These are phyloP conservation scores for Gastracanthus pulcherrimus DNA, from an alignment of 2,888 invertebrate species.

Conservation along the genomic window DNA sequence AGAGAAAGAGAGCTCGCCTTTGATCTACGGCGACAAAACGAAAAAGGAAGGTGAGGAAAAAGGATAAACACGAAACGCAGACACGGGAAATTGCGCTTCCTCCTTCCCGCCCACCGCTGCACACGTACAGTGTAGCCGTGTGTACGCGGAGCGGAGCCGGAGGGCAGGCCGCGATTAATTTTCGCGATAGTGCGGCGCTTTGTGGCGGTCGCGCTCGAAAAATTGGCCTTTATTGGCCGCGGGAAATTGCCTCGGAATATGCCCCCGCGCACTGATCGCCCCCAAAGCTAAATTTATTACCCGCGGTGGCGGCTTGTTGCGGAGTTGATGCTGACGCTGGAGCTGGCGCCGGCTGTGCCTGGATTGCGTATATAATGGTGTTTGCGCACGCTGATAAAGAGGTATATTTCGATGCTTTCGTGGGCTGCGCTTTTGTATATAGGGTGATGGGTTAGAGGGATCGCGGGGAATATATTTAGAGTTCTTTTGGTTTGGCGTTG, in stretches of 20 bases:
- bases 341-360: no score
- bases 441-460: no score
- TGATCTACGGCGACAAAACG: constrained; percentile 40
- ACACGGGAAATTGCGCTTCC: constrained; percentile 20
- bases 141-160: no score
- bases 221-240: constrained; percentile 48
- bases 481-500: no score
- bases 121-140: no score
- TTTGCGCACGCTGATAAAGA: no score
- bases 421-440: no score
- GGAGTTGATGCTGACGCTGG: not conserved
- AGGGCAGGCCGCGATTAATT: constrained; percentile 41
- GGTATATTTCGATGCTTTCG: no score
- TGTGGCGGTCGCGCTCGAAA: constrained; percentile 27
- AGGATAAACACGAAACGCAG: not conserved
- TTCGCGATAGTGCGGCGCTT: constrained; percentile 30
- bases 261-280: not conserved
- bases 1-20: not conserved
- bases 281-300: not conserved
- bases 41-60: not conserved
- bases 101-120: not conserved
- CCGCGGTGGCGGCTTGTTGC: not conserved
- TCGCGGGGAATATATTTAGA: no score
- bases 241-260: constrained; percentile 43
- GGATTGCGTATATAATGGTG: no score